Conservation (phyloP, 2,113 vertebrate species). For the Pomatorhinus ruficollis region DNA sequence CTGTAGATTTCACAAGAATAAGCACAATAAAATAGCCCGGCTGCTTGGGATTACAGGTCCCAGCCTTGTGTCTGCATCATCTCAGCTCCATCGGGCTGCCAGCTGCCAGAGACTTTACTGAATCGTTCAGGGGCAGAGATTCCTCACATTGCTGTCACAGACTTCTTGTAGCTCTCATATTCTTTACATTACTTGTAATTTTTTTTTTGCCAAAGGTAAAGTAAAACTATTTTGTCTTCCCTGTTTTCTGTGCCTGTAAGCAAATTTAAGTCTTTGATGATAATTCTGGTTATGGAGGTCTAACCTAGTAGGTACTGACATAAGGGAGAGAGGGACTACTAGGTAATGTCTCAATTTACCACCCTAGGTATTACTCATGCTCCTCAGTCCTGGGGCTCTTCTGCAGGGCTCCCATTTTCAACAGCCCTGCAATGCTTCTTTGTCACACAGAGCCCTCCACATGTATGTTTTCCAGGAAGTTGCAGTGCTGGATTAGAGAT, state of each 20-base stretch:
- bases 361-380: not conserved
- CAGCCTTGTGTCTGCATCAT: constrained; percentile 55
- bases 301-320: not conserved
- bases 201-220: constrained; percentile 20
- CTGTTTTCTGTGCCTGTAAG: not conserved
- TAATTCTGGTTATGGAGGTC: not conserved
- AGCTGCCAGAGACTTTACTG: constrained; percentile 46
- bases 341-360: not conserved
- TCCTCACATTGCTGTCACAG: constrained; percentile 46
- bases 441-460: not conserved
- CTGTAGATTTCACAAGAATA: constrained; percentile 42
- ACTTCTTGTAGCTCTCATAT: constrained; percentile 2
- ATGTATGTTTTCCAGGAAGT: fast-evolving
- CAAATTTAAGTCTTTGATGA: not conserved
- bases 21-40: constrained; percentile 31
- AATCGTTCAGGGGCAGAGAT: constrained; percentile 14
- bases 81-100: not conserved
- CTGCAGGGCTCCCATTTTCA: not conserved
- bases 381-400: not conserved
- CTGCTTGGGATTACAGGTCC: constrained; percentile 59
- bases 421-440: not conserved
- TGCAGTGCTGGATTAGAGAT: not conserved
- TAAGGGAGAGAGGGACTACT: not conserved
- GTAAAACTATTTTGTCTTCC: not conserved
- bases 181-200: not conserved